phyloP scores from a whole-genome alignment of 30 jellyfish, hydroid and myxozoan species.

The Cassiopea xamachana region DNA sequence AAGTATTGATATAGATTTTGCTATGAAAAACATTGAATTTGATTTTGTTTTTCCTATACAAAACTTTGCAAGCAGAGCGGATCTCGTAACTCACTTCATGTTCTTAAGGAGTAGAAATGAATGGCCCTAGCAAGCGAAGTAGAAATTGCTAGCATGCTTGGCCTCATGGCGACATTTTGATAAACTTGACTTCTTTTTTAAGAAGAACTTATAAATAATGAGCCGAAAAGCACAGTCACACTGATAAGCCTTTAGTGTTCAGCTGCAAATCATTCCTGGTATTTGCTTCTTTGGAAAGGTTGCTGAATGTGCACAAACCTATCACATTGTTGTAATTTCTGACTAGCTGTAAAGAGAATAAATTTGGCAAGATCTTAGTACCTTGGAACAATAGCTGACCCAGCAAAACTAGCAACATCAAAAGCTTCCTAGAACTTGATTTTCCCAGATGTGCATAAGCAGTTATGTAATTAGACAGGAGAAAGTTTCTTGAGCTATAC shows the following conservation, averaged over 20 bases:
- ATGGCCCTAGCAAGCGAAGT: background rate
- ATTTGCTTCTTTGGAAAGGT: background rate
- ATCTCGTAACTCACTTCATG: background rate
- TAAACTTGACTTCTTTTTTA: background rate
- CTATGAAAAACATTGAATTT: background rate
- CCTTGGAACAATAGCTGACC: no score
- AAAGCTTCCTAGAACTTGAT: no score
- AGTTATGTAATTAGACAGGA: no score
- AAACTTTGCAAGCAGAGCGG: background rate
- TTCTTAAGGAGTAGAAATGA: background rate
- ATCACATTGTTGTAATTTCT: no score
- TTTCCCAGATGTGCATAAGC: no score
- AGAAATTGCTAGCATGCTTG: background rate
- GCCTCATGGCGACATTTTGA: constrained; percentile 23
- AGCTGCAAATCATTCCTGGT: background rate
- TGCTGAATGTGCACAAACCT: no score
- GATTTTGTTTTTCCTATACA: background rate
- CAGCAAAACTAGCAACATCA: no score
- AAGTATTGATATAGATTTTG: no score
- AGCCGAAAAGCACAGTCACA: constrained; percentile 37
- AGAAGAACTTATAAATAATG: background rate
- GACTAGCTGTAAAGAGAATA: no score
- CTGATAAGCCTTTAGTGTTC: background rate
- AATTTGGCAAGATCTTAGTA: no score
- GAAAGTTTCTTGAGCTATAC: no score